Conservation (phyloP, 30 jellyfish, hydroid and myxozoan genomes). For the Cassiopea andromeda region DNA sequence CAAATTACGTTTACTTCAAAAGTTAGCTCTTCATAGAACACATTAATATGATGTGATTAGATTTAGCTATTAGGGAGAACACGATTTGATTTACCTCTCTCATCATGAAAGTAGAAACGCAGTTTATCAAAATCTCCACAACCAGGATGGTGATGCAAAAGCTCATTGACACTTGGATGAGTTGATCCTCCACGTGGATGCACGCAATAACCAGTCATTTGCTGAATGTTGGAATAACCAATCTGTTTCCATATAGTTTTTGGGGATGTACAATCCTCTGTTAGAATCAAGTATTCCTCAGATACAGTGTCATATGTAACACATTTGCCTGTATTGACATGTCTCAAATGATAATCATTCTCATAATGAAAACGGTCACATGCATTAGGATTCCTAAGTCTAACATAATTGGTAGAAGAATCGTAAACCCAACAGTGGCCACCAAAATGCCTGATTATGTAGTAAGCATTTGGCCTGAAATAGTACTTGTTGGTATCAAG, state of each 20-base stretch:
- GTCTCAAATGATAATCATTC: not conserved
- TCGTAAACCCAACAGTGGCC: conserved; percentile 20
- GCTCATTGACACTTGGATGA: not conserved
- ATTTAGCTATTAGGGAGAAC: not conserved
- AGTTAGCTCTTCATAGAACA: no score
- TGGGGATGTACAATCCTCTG: not conserved
- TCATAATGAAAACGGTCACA: conserved; percentile 30
- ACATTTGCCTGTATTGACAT: conserved; percentile 10
- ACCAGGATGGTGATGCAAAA: not conserved
- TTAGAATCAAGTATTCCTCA: not conserved
- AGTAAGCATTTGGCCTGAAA: conserved; percentile 1
- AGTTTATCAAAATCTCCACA: conserved; percentile 10
- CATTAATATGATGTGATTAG: no score
- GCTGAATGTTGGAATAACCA: not conserved
- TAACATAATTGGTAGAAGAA: not conserved
- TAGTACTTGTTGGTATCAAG: not conserved
- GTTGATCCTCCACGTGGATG: conserved; percentile 10
- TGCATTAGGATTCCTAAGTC: not conserved
- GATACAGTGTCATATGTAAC: not conserved
- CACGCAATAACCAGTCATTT: not conserved
- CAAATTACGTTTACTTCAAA: no score
- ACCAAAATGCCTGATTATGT: conserved; percentile 1
- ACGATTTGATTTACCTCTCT: conserved; percentile 1
- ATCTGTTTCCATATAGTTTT: not conserved
- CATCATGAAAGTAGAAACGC: conserved; percentile 15